phyloP scores from a whole-genome alignment of 2,797 vertebrate genomes.

The Lutjanus argentimaculatus region DNA sequence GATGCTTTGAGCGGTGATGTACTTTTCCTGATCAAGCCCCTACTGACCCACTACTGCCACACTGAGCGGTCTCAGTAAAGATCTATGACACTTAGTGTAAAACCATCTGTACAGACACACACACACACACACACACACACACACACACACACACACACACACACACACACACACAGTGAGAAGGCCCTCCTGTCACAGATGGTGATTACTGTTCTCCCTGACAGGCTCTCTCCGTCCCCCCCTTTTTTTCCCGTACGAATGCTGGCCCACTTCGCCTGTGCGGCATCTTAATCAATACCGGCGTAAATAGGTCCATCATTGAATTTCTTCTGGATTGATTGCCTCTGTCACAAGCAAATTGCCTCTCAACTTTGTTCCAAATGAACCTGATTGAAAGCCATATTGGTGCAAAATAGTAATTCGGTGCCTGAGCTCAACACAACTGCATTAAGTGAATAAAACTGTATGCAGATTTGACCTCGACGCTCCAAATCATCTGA shows the following conservation, averaged over 20 bases:
- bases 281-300: constrained; percentile 72
- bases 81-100: constrained; percentile 21
- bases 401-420: constrained; percentile 19
- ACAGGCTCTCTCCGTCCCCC: constrained; percentile 20
- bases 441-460: constrained; percentile 28
- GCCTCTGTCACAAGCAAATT: constrained; percentile 59
- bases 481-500: constrained; percentile 36
- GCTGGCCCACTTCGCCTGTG: constrained; percentile 25
- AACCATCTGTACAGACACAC: background rate
- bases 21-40: constrained; percentile 21
- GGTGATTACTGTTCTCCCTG: constrained; percentile 49
- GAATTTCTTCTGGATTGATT: constrained; percentile 59
- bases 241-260: constrained; percentile 40
- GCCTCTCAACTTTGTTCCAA: constrained; percentile 63
- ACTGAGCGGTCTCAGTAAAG: constrained; percentile 4
- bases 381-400: constrained; percentile 42
- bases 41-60: constrained; percentile 20
- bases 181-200: constrained; percentile 33
- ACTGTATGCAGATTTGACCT: constrained; percentile 23
- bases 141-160: background rate
- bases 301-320: constrained; percentile 65
- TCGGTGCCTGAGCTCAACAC: background rate
- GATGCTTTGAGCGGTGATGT: background rate
- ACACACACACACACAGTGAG: background rate
- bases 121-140: background rate